Base-by-base conservation (phyloP, 2,888 invertebrate species). In the Volucella inanis region DNA sequence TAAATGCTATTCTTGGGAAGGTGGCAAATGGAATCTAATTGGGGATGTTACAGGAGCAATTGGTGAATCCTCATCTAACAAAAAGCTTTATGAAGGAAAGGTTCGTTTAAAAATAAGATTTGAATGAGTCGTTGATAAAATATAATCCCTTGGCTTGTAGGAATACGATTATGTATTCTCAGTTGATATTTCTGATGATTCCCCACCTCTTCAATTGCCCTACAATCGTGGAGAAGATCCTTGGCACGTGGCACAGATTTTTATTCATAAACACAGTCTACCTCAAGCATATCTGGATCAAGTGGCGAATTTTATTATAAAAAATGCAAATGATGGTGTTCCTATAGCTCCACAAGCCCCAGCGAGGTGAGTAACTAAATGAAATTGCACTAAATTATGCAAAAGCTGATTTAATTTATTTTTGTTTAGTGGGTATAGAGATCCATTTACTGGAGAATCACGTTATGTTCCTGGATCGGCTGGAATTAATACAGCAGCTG, bases 161-260 rank as follows among this genome's bases (percentile, higher is more conserved):
- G 96, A 97, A 89, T 99, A 98, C 90, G 99, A 99, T 92, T 98
- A 95, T 92, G 98, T 99, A 39, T 99, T 99, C 91, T 96, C 95
- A 87, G 97, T 99, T n/a, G 98, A 98, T 89, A 96, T 99, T 72
- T 97, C 98, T 89, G 98, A 98, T 89, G 97, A 96, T 0, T 94
- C 95, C 61, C 97, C 97, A 0, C 95, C 97, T 0, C 93, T 98
- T 15, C 98, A 99, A 91, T 93, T 99, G 87, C 98, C 98, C 0
- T 99, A 96, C 91, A 98, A 99, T 92, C 94, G 94, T 80, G 95
- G 94, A 18, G 97, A 99, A 88, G 98, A 99, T 92, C 98, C 98
- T 0, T 99, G 98, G 96, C 93, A 94, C 67, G 96, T 96, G 0
- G 98, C 99, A 0, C 97, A 99, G 90, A 93, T 94, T 39, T 99